phyloP scores from a whole-genome alignment of 2,797 vertebrate species.

The Schizopygopsis pylzovi region DNA sequence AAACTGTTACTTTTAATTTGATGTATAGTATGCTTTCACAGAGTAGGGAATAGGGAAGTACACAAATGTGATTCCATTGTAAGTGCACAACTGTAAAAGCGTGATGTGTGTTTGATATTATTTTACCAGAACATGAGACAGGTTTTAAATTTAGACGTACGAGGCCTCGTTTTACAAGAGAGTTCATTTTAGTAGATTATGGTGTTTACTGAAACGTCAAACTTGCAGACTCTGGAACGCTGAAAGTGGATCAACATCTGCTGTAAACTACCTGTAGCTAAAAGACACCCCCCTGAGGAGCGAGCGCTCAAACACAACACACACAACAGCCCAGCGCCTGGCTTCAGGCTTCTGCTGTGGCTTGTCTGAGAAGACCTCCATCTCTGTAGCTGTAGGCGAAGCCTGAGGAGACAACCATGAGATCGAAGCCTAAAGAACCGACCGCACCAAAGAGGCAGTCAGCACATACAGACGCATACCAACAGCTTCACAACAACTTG shows the following conservation, averaged over 20 bases:
- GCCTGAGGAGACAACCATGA: slow-evolving; percentile 28
- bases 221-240: background rate
- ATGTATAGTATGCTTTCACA: background rate
- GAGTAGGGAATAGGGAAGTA: background rate
- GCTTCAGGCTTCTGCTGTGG: slow-evolving; percentile 24
- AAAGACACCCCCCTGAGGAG: slow-evolving; percentile 40
- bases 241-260: slow-evolving; percentile 31
- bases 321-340: background rate
- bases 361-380: background rate
- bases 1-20: background rate
- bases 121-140: background rate
- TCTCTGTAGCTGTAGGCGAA: slow-evolving; percentile 44
- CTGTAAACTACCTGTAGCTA: background rate
- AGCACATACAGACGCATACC: slow-evolving; percentile 50
- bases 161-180: background rate
- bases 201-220: slow-evolving; percentile 19
- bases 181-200: slow-evolving; percentile 1
- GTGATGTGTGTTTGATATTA: background rate
- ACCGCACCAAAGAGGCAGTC: slow-evolving; percentile 22
- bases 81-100: background rate
- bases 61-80: background rate
- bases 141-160: background rate
- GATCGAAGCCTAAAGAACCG: background rate
- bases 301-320: background rate
- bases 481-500: slow-evolving; percentile 9